phyloP scores from a whole-genome alignment of 2,797 vertebrate species.

The Antrozous pallidus region DNA sequence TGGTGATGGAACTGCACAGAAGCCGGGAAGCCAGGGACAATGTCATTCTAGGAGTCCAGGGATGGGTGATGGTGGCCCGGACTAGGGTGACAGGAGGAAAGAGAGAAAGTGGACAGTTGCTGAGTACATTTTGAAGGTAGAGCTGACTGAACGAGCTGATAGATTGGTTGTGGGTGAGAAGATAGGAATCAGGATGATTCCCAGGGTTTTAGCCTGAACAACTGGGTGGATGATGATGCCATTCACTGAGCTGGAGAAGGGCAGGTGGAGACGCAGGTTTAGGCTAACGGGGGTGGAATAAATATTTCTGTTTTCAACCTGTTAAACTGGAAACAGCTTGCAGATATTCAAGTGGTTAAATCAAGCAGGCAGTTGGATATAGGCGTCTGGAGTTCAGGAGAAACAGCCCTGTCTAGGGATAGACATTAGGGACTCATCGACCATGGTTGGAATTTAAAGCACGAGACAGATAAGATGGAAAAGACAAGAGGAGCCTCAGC shows the following conservation, averaged over 20 bases:
- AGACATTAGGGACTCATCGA: not conserved
- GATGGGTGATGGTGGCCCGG: not conserved
- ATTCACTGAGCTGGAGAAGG: not conserved
- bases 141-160: not conserved
- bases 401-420: not conserved
- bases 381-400: not conserved
- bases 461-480: not conserved
- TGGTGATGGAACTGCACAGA: accelerated
- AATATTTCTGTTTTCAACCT: not conserved
- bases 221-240: not conserved
- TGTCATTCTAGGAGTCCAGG: not conserved
- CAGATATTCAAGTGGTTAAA: not conserved
- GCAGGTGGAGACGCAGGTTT: conserved; percentile 57
- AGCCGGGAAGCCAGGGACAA: not conserved
- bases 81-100: not conserved
- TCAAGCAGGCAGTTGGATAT: not conserved
- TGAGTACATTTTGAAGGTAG: not conserved
- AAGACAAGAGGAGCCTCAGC: not conserved
- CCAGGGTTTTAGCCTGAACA: not conserved
- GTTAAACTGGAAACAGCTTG: not conserved
- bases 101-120: not conserved
- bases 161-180: not conserved
- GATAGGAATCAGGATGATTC: conserved; percentile 13
- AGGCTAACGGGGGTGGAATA: not conserved
- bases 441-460: not conserved